Evolutionary conservation across 2,888 invertebrate species (phyloP), one percentile per base, ranked within the genome.

Genomic region (Andrena praecox): DNA sequence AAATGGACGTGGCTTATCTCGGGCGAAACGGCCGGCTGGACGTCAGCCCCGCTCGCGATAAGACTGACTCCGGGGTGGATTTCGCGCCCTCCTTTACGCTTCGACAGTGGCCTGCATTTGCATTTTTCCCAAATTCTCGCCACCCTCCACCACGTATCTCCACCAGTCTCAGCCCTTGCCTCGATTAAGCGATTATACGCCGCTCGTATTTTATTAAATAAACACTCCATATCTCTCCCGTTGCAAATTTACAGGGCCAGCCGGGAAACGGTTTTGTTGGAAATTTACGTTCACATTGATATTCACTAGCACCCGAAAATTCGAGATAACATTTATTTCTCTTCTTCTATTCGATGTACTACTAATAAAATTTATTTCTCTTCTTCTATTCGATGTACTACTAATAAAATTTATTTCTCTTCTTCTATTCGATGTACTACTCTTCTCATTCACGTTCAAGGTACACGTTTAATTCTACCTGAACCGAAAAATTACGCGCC

Each of bases 1-100:
- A 87, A 91, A 90, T 89, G 89, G 87, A 88, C 87, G 86, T 70
- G 85, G 89, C 87, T 87, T 91, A 92, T 92, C 89, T 89, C 76
- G 76, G 62, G 80, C 80, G 73, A 63, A 77, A 85, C 85, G 87
- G 75, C 78, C 77, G 78, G 79, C 85, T 77, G 88, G 83, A 81
- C 85, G 76, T 77, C 73, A 77, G 69, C 74, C 82, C 54, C 60
- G 33, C 48, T 31, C 52, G 72, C 73, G 88, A 88, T 88, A 88
- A 88, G 80, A 20, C 63, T 56, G 27, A 64, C 74, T 74, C 35
- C 20, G 59, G 56, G 76, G 50, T 59, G 83, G 85, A 80, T 88
- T 86, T 88, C 80, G 75, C 78, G 81, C 80, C 82, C 82, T 80
- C 80, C 71, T 86, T 86, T 86, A 88, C 78, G 88, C 68, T 88